A percentile compares a stretch with the other conserved stretches of the same genome.
Conservation (phyloP, 2,888 invertebrate species). For the Protophormia terraenovae region DNA sequence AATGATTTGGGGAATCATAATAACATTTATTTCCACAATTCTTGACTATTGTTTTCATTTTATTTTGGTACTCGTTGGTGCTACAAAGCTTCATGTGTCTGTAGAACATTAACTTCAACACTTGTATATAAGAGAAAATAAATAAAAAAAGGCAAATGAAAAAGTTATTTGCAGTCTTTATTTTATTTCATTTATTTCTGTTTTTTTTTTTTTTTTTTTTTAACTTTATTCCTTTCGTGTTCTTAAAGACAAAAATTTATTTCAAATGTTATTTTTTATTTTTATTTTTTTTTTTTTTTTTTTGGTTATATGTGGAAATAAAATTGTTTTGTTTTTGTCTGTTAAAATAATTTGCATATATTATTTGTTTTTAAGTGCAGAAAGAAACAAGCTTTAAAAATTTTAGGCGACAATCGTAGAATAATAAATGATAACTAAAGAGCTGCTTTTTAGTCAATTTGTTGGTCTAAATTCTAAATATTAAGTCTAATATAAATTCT, state of each 20-base stretch:
- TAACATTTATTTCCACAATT: slow-evolving; percentile 18
- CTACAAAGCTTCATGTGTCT: background rate
- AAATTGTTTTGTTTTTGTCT: background rate
- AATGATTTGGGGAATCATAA: slow-evolving; percentile 31
- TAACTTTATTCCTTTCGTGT: background rate
- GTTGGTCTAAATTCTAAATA: too few relatives aligned
- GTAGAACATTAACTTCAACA: slow-evolving; percentile 12
- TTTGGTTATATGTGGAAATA: background rate
- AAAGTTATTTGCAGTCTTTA: background rate
- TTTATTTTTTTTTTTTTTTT: background rate
- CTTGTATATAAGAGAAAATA: background rate
- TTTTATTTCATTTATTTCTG: background rate
- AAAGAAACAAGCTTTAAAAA: background rate
- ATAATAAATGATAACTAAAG: too few relatives aligned
- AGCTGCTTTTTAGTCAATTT: too few relatives aligned
- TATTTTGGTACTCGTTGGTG: background rate
- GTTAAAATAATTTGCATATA: background rate
- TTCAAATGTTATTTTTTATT: background rate
- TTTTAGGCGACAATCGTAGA: background rate
- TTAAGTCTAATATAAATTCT: too few relatives aligned
- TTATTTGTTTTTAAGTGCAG: background rate
- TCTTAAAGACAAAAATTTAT: background rate
- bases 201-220: background rate
- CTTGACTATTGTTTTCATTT: slow-evolving; percentile 1
- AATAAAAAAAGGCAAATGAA: slow-evolving; percentile 11